A percentile compares a stretch with the other conserved stretches of the same genome.
Conservation (phyloP, 2,888 invertebrate genomes). For the Pemphredon lugubris region DNA sequence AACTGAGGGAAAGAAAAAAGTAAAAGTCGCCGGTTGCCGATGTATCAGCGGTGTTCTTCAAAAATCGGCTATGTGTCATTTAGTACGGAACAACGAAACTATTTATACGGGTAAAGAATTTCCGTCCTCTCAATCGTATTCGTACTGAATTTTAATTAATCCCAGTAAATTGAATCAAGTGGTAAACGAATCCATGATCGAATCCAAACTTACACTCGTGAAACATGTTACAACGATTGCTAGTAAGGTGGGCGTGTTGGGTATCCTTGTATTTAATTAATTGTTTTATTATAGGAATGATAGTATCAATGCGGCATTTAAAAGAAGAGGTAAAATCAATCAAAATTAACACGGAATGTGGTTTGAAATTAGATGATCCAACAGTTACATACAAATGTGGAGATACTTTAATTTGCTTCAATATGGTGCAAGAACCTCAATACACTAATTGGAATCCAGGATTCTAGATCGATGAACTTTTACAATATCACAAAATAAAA, state of each 20-base stretch:
- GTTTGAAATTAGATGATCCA: constrained; percentile 88
- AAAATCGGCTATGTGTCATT: constrained; percentile 85
- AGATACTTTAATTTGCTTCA: constrained; percentile 91
- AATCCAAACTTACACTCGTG: too few relatives aligned
- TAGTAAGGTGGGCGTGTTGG: too few relatives aligned
- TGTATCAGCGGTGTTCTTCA: constrained; percentile 90
- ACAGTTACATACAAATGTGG: constrained; percentile 86
- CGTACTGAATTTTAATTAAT: too few relatives aligned
- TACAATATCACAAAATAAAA: constrained; percentile 1
- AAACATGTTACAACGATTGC: too few relatives aligned
- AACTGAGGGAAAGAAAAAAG: constrained; percentile 89
- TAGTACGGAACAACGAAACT: constrained; percentile 86
- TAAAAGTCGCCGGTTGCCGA: constrained; percentile 94
- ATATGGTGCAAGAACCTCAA: constrained; percentile 85
- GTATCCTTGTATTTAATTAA: too few relatives aligned
- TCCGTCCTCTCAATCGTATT: too few relatives aligned
- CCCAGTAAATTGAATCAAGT: too few relatives aligned
- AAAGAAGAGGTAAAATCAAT: constrained; percentile 93
- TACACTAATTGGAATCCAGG: constrained; percentile 93
- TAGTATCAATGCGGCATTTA: constrained; percentile 92
- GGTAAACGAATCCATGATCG: too few relatives aligned
- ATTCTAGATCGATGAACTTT: constrained; percentile 82
- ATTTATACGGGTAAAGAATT: constrained; percentile 86
- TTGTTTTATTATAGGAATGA: constrained; percentile 82
- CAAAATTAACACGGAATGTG: constrained; percentile 94